Evolutionary conservation across 2,888 invertebrate species (phyloP).

Genomic region (Macrosoma leucophasiata): DNA sequence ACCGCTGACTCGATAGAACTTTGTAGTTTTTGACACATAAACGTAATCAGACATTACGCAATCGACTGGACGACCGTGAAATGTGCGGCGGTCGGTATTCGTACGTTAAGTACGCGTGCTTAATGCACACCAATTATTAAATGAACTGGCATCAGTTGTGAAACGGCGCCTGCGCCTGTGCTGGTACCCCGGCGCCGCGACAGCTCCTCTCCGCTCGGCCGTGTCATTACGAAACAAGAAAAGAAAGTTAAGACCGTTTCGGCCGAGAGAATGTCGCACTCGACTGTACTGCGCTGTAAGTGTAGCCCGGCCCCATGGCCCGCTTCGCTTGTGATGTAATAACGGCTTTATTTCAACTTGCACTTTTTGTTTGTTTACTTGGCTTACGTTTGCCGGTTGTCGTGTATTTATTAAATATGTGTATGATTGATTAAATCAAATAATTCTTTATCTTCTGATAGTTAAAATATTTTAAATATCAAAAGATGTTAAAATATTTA

Average conservation of each 20-base stretch:
- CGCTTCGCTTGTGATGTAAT: constrained; percentile 42
- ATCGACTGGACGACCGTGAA: constrained; percentile 32
- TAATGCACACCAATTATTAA: constrained; percentile 28
- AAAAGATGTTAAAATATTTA: too few relatives aligned
- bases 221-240: constrained; percentile 67
- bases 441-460: too few relatives aligned
- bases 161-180: constrained; percentile 34
- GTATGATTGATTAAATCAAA: too few relatives aligned
- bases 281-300: constrained; percentile 28
- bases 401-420: too few relatives aligned
- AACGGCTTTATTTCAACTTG: constrained; percentile 38
- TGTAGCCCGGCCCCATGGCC: constrained; percentile 36
- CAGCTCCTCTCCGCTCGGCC: constrained; percentile 49
- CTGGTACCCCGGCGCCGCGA: constrained; percentile 35
- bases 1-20: too few relatives aligned
- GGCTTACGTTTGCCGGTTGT: too few relatives aligned
- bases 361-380: constrained; percentile 34
- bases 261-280: constrained; percentile 46
- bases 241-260: constrained; percentile 60
- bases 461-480: too few relatives aligned
- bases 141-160: constrained; percentile 34
- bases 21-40: too few relatives aligned
- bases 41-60: too few relatives aligned
- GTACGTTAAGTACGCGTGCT: constrained; percentile 13
- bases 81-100: constrained; percentile 22